Base-by-base conservation (phyloP, 2,888 invertebrate genomes). In the Nemotelus pantherinus region DNA sequence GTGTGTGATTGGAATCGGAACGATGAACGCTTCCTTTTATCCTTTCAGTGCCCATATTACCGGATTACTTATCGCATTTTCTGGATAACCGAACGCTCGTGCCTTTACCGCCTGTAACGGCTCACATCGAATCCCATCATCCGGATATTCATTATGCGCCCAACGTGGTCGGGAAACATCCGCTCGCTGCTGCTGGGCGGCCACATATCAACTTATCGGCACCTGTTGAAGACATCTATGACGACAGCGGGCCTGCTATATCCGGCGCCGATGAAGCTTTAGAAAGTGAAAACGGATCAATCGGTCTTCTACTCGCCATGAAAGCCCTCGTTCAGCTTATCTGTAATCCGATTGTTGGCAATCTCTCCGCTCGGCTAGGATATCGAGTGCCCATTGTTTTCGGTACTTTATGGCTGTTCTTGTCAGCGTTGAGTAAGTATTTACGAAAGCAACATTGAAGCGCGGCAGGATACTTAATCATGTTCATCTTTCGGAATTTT, bases 261-360 rank as follows among this genome's bases (percentile, higher is more conserved):
- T 7, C 76, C 10, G 67, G 53, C 41, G 44, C 39, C 41, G 82
- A 81, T 68, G 83, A 83, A 71, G 82, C 77, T 44, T 80, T 90
- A 67, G 89, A 89, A 78, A 88, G 89, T 79, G 92, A 92, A 82
- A 93, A 92, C 83, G 91, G 92, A 3, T 89, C 91, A 78, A 89
- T 93, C 67, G 93, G 93, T 25, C 86, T 92, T 55, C 85, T 93
- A 74, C 85, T 93, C 74, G 93, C 94, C 53, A 93, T 94, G 75
- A 94, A 95, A 87, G 94, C 95, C 43, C 87, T 95, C 79, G 92
- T 95, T 3, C 95, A 95, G 86, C 89, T 95, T 76, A 87, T 93
- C 78, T 90, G 92, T 82, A 95, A 95, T 85, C 94, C 94, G 2
- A 87, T 93, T 58, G 90, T 95, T 58, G 95, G 94, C 48, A 90